These are phyloP conservation scores for Hyppa rectilinea DNA, from an alignment of 2,888 invertebrate genomes.

Conservation along the genomic window DNA sequence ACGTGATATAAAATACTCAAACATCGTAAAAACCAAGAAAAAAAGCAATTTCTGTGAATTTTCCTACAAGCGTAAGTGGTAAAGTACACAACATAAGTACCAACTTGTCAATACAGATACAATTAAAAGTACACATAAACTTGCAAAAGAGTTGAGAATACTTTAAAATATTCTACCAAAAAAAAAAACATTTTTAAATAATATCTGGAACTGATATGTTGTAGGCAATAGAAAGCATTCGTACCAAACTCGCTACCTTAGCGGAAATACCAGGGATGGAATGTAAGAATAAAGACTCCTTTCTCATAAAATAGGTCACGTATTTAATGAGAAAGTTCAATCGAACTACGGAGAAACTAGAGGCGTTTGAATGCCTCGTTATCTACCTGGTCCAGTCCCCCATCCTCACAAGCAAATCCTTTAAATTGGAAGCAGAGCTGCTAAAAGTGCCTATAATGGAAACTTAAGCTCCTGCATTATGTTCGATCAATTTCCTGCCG, in stretches of 20 bases:
- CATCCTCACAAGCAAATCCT: conserved; percentile 50
- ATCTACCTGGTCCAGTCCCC: conserved; percentile 49
- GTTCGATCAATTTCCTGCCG: conserved; percentile 36
- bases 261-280: not conserved
- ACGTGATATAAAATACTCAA: conserved; percentile 16
- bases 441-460: conserved; percentile 55
- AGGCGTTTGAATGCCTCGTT: conserved; percentile 45
- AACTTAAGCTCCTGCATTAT: conserved; percentile 57
- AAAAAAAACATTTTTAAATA: too few relatives aligned
- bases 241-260: not conserved
- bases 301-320: conserved; percentile 26
- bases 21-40: conserved; percentile 15
- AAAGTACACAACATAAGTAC: not conserved
- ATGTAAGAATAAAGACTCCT: conserved; percentile 1
- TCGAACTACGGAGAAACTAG: conserved; percentile 40
- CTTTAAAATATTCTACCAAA: too few relatives aligned
- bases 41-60: not conserved
- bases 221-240: not conserved
- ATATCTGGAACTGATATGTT: too few relatives aligned
- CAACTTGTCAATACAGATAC: not conserved
- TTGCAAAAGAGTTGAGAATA: too few relatives aligned
- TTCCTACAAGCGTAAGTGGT: not conserved
- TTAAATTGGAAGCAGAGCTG: conserved; percentile 55
- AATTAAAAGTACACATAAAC: not conserved
- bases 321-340: conserved; percentile 48